Evolutionary conservation across 2,888 invertebrate species (phyloP), one percentile per base, ranked within the genome.

Genomic region (Thereva nobilitata): DNA sequence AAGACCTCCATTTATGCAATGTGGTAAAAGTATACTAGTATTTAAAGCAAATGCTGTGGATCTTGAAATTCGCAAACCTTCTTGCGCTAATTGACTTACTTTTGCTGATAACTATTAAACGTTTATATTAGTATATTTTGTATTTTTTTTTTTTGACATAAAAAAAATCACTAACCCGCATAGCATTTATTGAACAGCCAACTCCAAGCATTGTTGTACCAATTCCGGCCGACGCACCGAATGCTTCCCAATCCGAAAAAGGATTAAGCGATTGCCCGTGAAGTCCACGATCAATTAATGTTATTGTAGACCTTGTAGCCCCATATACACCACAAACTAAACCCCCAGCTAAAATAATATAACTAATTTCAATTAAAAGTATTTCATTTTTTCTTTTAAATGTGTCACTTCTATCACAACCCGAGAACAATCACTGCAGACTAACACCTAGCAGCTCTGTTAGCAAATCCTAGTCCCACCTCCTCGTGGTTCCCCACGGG

Each of bases 211-310:
- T 41, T 41, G 55, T 55, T 7, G 41, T 41, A 23, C 42, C 55
- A 12, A 55, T 55, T 9, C 55, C 55, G 23, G 55, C 38, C 55
- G 38, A 55, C n/a, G 55, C 55, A 5, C 41, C 41, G 12, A 55
- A 55, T 23, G 55, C 55, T 10, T 55, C 55, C 55, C 55, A 55
- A 40, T 55, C 55, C 38, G 40, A 10, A 9, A 55, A 38, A 1
- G 55, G 55, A 55, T 55, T 55, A 3, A 55, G 5, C 1, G 55
- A 41, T 23, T 55, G 55, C 8, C 23, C 40, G 5, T 55, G 55
- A 4, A 8, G 9, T 10, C 8, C 37, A 8, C 55, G 55, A 55
- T 55, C 55, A 1, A 55, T 12, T 42, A 55, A 55, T 38, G 42
- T 42, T 5, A 4, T n/a, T 41, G 55, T 23, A 41, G 55, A 55